Evolutionary conservation across 2,888 invertebrate species (phyloP), one percentile per base, ranked within the genome.

Genomic region (Noctua comes): DNA sequence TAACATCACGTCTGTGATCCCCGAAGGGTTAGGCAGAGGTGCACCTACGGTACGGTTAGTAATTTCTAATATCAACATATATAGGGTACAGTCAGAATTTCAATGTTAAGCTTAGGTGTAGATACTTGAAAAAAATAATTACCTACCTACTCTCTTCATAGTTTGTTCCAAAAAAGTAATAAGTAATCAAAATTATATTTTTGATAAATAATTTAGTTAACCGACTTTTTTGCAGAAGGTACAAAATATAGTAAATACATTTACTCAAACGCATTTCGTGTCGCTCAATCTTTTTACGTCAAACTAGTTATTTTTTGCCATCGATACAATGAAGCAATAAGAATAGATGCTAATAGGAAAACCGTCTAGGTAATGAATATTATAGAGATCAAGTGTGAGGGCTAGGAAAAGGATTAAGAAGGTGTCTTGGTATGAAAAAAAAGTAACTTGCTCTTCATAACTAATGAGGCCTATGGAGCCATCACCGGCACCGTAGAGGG

Each of bases 401-500:
- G 6, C 13, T 73, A 81, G 40, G 31, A 36, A 66, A 46, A 48
- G 16, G 0, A 43, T 31, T 1, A 48, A 74, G 76, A 48, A 74
- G 76, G 66, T 79, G 79, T 76, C 13, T 57, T 48, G 36, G 54
- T 83, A 80, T 16, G 13, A 68, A 83, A 83, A 83, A 80, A 59
- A 66, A 51, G 48, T 31, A 71, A 92, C 93, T 91, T 93, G 97
- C 97, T 96, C 96, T 90, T 97, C 97, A 64, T 97, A 95, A 86
- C 94, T 82, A 80, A 98, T 98, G 21, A 99, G 97, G 87, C 99
- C 99, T 73, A 99, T 97, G 59, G 98, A 97, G 18, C 99, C 99
- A 95, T 99, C 99, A 86, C 98, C 98, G 65, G 99, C 98, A 6
- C 99, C 99, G 86, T 99, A 98, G 73, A 99, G 97, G 82, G 99